Evolutionary conservation across 2,888 invertebrate species (phyloP).

Genomic region (Leucania comma): DNA sequence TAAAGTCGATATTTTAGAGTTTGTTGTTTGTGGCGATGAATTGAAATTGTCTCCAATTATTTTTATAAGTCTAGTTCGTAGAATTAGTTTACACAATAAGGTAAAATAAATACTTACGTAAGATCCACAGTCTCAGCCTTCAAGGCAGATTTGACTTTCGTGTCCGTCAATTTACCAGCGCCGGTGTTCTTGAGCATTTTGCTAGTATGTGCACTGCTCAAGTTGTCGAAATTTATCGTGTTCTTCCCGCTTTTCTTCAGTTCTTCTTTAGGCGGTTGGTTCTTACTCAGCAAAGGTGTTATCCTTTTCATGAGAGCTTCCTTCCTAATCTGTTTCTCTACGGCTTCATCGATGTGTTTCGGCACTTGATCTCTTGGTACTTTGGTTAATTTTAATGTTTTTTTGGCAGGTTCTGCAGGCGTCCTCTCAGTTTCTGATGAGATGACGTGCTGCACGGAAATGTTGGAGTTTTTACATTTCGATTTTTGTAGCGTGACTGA

Average conservation of each 20-base stretch:
- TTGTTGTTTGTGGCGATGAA: no score
- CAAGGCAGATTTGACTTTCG: constrained; percentile 21
- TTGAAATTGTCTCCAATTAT: no score
- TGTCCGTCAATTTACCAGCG: constrained; percentile 18
- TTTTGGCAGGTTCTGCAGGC: not conserved
- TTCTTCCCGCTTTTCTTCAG: constrained; percentile 21
- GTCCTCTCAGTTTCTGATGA: constrained; percentile 11
- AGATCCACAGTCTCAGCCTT: constrained; percentile 49
- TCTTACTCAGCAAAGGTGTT: constrained; percentile 32
- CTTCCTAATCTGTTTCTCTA: constrained; percentile 44
- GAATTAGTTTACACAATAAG: not conserved
- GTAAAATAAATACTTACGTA: constrained; percentile 41
- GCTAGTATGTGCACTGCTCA: constrained; percentile 29
- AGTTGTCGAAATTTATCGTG: constrained; percentile 39
- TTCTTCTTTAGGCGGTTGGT: constrained; percentile 9
- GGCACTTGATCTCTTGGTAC: constrained; percentile 46
- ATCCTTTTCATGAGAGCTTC: constrained; percentile 34
- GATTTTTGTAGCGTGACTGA: constrained; percentile 6
- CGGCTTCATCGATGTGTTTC: constrained; percentile 35
- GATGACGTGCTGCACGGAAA: constrained; percentile 45
- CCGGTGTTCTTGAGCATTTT: constrained; percentile 17
- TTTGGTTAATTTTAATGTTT: constrained; percentile 33
- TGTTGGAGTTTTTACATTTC: constrained; percentile 24
- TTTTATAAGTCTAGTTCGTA: not conserved
- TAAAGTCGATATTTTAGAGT: no score